phyloP scores from a whole-genome alignment of 2,797 vertebrate species.

The Arrhamphus sclerolepis region DNA sequence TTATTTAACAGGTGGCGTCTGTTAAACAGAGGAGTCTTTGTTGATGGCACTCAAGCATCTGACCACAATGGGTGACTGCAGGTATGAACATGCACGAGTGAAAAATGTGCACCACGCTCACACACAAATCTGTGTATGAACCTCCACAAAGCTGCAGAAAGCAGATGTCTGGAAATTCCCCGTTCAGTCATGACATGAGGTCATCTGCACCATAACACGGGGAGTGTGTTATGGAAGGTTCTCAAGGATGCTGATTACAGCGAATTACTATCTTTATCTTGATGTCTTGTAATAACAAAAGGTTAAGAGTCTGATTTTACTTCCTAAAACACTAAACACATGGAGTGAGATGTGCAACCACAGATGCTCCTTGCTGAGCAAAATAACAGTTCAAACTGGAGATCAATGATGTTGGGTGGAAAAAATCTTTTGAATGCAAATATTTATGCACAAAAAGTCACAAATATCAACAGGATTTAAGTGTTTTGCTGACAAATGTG shows the following conservation, averaged over 20 bases:
- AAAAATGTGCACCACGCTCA: conserved; percentile 24
- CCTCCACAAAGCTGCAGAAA: conserved; percentile 16
- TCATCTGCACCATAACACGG: conserved; percentile 19
- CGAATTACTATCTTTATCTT: conserved; percentile 12
- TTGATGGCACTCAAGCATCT: conserved; percentile 30
- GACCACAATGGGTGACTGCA: conserved; percentile 38
- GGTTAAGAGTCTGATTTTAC: not conserved
- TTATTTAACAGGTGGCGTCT: conserved; percentile 15
- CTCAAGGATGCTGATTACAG: conserved; percentile 22
- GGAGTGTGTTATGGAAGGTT: conserved; percentile 16
- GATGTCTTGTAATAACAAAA: not conserved
- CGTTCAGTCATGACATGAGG: conserved; percentile 48
- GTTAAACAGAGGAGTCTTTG: conserved; percentile 20
- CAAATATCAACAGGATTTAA: conserved; percentile 7
- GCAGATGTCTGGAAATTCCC: conserved; percentile 66
- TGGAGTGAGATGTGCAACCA: not conserved
- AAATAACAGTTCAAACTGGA: conserved; percentile 3
- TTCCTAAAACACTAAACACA: not conserved
- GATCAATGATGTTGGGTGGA: conserved; percentile 1
- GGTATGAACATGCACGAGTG: conserved; percentile 31
- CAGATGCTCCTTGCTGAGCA: not conserved
- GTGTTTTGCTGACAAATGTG: conserved; percentile 18
- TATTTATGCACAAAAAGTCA: conserved; percentile 24
- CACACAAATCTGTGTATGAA: conserved; percentile 9
- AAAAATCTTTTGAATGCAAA: conserved; percentile 18